Base-by-base conservation (phyloP, 2,113 vertebrate genomes). In the Tautogolabrus adspersus region DNA sequence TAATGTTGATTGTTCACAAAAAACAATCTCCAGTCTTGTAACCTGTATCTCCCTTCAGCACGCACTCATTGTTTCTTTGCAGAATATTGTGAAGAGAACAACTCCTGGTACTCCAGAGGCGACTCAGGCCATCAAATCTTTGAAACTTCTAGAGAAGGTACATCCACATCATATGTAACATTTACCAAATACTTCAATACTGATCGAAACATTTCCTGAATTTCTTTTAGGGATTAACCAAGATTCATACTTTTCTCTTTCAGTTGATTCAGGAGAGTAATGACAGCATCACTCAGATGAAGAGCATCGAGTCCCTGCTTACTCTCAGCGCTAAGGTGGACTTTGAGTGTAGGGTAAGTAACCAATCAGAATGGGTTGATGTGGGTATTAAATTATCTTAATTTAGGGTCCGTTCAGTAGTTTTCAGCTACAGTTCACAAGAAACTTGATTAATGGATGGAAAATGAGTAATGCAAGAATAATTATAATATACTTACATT, bases 71-170 rank as follows among this genome's bases (percentile, higher is more conserved):
- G 16, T 64, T 76, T 66, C 46, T 75, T n/a, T 62, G 0, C 86
- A 99, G 98, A 99, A 98, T 91, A 99, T 99, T 72, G 92, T 97
- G 88, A 99, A 99, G 88, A 96, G 96, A 91, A 96, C 96, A 3
- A 91, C 85, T 5, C 95, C 96, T 0, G 95, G 94, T 3, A 97
- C 97, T 11, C 72, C 90, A 0, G 96, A 98, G 76, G 97, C 96
- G 44, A 92, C 89, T 8, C 96, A 97, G 66, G 97, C 97, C 47
- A 97, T 96, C 0, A 96, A 96, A 85, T 95, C 96, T 0, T 93
- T 98, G 9, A 96, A 95, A 71, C 95, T 93, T 15, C 91, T 99
- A 66, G 97, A 98, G 75, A 96, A 97, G 95, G 98, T 99, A 84
- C 55, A 52, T 11, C 11, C 87, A 22, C 42, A 44, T 47, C 4